Percentiles rank a stretch among this genome's conserved stretches.
Evolutionary conservation across 2,113 vertebrate genomes (phyloP).

Genomic region (Hypomesus transpacificus): DNA sequence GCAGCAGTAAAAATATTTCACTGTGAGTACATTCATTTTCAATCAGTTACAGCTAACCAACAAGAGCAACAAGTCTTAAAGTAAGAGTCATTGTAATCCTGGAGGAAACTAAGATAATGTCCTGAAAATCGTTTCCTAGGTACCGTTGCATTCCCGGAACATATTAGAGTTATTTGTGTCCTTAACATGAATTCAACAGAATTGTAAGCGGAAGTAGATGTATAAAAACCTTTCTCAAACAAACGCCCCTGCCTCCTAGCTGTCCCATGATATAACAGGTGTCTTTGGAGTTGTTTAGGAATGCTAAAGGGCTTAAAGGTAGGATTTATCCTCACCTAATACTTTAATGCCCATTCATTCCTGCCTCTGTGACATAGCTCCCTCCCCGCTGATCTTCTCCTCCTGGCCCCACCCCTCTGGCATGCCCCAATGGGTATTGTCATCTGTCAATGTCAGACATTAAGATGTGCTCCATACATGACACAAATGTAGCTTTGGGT

Average conservation of each 20-base stretch:
- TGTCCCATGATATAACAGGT: conserved; percentile 65
- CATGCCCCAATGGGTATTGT: conserved; percentile 13
- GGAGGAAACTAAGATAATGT: no score
- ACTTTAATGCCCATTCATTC: conserved; percentile 77
- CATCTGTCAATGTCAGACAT: conserved; percentile 2
- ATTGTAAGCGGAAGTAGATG: background rate
- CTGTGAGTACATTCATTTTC: no score
- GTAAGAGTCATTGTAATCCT: no score
- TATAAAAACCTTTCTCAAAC: background rate
- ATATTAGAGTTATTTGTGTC: no score
- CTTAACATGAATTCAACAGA: no score
- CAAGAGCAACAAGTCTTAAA: no score
- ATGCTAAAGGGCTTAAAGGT: conserved; percentile 63
- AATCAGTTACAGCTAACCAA: no score
- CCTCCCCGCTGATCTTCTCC: conserved; percentile 45
- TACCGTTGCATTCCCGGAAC: no score
- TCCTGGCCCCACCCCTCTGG: conserved; percentile 30
- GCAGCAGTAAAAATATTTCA: no score
- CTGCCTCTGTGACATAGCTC: conserved; percentile 63
- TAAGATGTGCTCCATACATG: no score
- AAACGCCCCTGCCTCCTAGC: conserved; percentile 7
- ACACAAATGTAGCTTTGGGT: no score
- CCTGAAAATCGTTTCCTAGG: no score
- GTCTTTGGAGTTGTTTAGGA: conserved; percentile 70
- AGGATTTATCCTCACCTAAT: conserved; percentile 75